Evolutionary conservation across 2,113 vertebrate genomes (phyloP), one percentile per base, ranked within the genome.

Genomic region (Amblyornis subalaris): DNA sequence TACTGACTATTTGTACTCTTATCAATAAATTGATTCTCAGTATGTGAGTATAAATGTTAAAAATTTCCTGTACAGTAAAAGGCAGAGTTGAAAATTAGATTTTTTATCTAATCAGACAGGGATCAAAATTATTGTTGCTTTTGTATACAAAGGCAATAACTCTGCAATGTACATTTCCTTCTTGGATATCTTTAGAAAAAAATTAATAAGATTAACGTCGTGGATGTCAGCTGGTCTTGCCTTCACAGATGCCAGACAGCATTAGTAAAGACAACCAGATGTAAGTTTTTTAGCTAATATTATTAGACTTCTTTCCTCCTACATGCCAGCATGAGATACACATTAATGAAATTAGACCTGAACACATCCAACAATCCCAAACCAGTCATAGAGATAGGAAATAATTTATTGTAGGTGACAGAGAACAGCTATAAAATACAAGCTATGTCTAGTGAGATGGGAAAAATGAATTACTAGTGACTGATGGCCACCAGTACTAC

Each of bases 281-380:
- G 11, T 55, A 90, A 92, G 82, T 91, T 92, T 78, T 89, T 95
- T 78, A 80, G 55, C 28, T 96, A 93, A 92, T 95, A 76, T 65
- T 60, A 78, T 95, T 92, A 92, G 61, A 86, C 57, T 1, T 24
- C 48, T 93, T 82, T 54, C 44, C 38, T 84, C 77, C 86, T 84
- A 83, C 42, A 33, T 48, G 64, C 54, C 69, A 95, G 67, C 40
- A 89, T 9, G 23, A 71, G 58, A 79, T 62, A 91, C 0, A 0
- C 70, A 90, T 92, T 96, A 96, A 96, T 93, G 60, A 95, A 96
- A 96, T 96, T 95, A 95, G 75, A 96, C 58, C 15, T 74, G 85
- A 80, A 67, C 42, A 50, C 23, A 75, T 89, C 47, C 85, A 90
- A 55, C 74, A 85, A 38, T 78, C 18, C n/a, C 38, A 73, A 93